Base-by-base conservation (phyloP, 2,888 invertebrate species). In the Ectemnius cavifrons region DNA sequence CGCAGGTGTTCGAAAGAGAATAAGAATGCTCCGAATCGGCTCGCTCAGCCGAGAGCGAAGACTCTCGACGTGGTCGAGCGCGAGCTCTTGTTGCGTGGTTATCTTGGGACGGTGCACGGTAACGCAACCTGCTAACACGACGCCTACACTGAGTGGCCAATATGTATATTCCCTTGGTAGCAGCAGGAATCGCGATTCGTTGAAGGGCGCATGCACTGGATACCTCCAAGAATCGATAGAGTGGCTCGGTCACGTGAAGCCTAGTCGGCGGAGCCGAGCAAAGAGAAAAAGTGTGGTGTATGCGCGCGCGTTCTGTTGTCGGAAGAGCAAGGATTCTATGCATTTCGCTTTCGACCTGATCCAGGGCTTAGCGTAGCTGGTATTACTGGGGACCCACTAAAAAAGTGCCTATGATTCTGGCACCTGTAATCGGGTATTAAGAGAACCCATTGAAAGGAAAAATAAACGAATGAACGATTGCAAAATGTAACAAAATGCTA, bases 221-320 rank as follows among this genome's bases (percentile, higher is more conserved):
- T 37, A 37, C 85, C 86, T 85, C 85, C 85, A 81, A 82, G 82
- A 82, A 89, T 89, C 89, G 88, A 89, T 89, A 89, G 87, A 85
- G 79, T 78, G 80, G 75, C 84, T 82, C 80, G 87, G 88, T 89
- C 89, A 88, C 88, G 88, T 88, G 89, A 88, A 84, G 47, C 72
- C 64, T 63, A 49, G 65, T 62, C 67, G 63, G 52, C 63, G 47
- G 5, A 28, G 47, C 16, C 23, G 46, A 6, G 57, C 16, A 52
- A 52, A 52, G 52, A 16, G 52, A 14, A 52, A 16, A 52, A 52
- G n/a, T 14, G n/a, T 52, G 52, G 5, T 52, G 52, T 16, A 16
- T 16, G 52, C 52, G 52, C 52, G 52, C 52, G 52, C 16, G n/a
- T 52, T 16, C 52, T 52, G 16, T 52, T 16, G 4, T 52, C 11